Conservation (phyloP, 2,797 vertebrate species). For the Gymnoscopelus braueri region DNA sequence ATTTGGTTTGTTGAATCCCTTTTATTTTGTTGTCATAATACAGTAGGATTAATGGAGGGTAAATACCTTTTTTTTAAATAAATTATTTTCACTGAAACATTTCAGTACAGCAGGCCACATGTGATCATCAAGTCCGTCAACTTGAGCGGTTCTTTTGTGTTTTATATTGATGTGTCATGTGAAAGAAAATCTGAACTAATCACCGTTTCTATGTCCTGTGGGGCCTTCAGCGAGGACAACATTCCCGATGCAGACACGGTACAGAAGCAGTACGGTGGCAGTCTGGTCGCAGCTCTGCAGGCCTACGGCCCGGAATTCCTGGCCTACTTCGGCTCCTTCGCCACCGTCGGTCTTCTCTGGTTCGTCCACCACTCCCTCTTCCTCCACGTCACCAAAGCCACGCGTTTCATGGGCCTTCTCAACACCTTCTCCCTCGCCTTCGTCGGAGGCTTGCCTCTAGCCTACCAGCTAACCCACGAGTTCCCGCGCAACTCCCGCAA, state of each 20-base stretch:
- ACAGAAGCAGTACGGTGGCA: conserved; percentile 79
- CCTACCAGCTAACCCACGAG: conserved; percentile 92
- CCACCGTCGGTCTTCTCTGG: conserved; percentile 94
- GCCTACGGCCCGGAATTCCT: conserved; percentile 88
- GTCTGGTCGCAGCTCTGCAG: conserved; percentile 85
- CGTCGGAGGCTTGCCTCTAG: conserved; percentile 90
- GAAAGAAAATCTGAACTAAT: background rate
- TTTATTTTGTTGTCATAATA: background rate
- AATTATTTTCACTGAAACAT: too few relatives aligned
- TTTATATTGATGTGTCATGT: background rate
- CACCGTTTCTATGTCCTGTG: background rate
- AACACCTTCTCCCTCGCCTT: conserved; percentile 94
- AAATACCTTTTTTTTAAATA: too few relatives aligned
- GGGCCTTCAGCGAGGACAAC: conserved; percentile 87
- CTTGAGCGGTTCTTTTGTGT: too few relatives aligned
- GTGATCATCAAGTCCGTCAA: too few relatives aligned
- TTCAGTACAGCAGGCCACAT: too few relatives aligned
- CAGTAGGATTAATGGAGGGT: background rate
- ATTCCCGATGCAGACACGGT: conserved; percentile 85
- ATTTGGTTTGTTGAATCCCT: conserved; percentile 84
- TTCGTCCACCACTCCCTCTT: conserved; percentile 96
- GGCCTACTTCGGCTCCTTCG: conserved; percentile 95
- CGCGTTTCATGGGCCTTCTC: conserved; percentile 89
- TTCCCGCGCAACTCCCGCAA: conserved; percentile 86
- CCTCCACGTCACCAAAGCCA: conserved; percentile 88